A percentile compares a stretch with the other conserved stretches of the same genome.
Conservation (phyloP, 35 echinoderm and acorn worm species). For the Chiridota heheva region DNA sequence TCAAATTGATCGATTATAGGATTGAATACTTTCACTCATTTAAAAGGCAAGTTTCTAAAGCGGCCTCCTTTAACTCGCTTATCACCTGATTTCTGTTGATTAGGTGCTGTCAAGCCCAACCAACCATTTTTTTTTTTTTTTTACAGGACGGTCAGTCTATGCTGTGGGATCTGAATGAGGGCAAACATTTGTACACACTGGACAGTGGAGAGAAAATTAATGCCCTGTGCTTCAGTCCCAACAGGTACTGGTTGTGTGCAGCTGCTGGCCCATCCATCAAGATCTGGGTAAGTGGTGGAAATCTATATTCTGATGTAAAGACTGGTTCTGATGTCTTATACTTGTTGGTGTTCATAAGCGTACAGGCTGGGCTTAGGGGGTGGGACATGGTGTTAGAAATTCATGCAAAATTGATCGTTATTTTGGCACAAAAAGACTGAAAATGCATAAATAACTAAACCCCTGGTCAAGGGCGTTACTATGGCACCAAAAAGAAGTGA, state of each 20-base stretch:
- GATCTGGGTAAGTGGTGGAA: conserved; percentile 86
- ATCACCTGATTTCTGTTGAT: no score
- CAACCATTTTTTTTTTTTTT: neutral
- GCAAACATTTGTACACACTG: conserved; percentile 94
- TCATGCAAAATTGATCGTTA: no score
- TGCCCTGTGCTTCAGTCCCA: conserved; percentile 96
- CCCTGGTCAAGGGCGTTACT: no score
- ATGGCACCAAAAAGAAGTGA: no score
- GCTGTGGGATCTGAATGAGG: conserved; percentile 98
- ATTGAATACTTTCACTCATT: no score
- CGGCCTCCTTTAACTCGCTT: no score
- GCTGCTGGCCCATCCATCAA: conserved; percentile 93
- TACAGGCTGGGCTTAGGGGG: neutral
- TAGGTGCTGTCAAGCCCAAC: no score
- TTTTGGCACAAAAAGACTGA: no score
- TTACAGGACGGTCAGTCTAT: conserved; percentile 88
- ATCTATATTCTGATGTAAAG: neutral
- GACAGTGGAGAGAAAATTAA: conserved; percentile 78
- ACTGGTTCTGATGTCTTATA: neutral
- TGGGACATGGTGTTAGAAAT: neutral
- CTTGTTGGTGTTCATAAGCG: neutral
- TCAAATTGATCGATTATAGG: no score
- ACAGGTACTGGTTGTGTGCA: conserved; percentile 98
- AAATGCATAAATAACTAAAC: no score
- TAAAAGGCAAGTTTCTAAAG: no score